Conservation (phyloP, 2,888 invertebrate genomes). For the Quadroppia sp. region DNA sequence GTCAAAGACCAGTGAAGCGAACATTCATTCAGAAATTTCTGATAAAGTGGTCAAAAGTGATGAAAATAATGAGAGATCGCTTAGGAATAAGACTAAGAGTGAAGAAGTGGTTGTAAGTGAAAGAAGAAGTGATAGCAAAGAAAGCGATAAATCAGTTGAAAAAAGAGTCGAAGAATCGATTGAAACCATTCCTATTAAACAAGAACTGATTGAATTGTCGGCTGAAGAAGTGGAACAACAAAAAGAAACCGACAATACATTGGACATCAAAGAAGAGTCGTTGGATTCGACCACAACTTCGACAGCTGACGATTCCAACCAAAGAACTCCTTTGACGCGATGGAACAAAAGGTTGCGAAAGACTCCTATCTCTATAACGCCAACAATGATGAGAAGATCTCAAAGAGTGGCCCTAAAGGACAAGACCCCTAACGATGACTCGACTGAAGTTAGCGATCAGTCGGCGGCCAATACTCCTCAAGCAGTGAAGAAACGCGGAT, state of each 20-base stretch:
- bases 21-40: no score
- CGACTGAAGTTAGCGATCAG: slow-evolving; percentile 13
- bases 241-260: slow-evolving; percentile 11
- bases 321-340: not conserved
- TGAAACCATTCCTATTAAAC: slow-evolving; percentile 20
- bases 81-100: not conserved
- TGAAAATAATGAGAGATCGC: not conserved
- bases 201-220: not conserved
- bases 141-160: not conserved
- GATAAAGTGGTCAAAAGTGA: not conserved
- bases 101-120: not conserved
- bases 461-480: slow-evolving; percentile 13
- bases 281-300: not conserved
- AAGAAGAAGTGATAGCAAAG: not conserved
- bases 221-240: not conserved
- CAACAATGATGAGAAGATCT: not conserved
- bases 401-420: slow-evolving; percentile 10
- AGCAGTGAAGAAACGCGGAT: slow-evolving; percentile 27
- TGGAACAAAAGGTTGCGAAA: not conserved
- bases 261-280: slow-evolving; percentile 9
- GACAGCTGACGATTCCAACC: not conserved
- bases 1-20: not conserved
- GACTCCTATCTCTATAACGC: not conserved
- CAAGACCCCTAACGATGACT: not conserved
- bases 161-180: not conserved